phyloP scores from a whole-genome alignment of 2,888 invertebrate species.

The Limnephilus auricula region DNA sequence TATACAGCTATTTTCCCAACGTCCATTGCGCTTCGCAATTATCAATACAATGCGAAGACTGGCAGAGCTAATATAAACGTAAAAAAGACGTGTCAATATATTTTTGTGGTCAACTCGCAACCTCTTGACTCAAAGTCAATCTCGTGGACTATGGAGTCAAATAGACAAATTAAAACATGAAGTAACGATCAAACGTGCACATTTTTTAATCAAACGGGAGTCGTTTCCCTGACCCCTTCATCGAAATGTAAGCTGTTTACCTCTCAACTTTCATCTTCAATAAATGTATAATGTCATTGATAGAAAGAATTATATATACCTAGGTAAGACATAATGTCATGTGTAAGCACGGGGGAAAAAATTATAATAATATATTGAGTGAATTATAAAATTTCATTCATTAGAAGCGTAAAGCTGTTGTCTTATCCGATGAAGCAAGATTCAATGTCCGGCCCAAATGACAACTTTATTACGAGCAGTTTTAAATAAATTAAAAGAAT shows the following conservation, averaged over 20 bases:
- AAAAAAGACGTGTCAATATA: background rate
- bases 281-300: background rate
- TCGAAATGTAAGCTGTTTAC: background rate
- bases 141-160: background rate
- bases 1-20: background rate
- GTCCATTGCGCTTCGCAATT: background rate
- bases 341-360: background rate
- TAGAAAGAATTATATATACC: background rate
- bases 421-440: background rate
- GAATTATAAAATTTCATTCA: conserved; percentile 2
- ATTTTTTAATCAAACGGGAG: background rate
- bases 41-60: background rate
- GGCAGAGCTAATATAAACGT: background rate
- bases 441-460: background rate
- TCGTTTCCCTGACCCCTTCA: background rate
- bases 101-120: background rate
- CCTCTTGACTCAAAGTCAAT: background rate
- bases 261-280: background rate
- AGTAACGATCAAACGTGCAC: background rate
- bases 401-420: background rate
- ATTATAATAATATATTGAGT: background rate
- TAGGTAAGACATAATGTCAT: background rate
- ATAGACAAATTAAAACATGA: background rate
- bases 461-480: background rate
- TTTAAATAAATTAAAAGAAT: background rate